These are phyloP conservation scores for Escarpia spicata DNA, from an alignment of 2,888 invertebrate species.

Conservation along the genomic window DNA sequence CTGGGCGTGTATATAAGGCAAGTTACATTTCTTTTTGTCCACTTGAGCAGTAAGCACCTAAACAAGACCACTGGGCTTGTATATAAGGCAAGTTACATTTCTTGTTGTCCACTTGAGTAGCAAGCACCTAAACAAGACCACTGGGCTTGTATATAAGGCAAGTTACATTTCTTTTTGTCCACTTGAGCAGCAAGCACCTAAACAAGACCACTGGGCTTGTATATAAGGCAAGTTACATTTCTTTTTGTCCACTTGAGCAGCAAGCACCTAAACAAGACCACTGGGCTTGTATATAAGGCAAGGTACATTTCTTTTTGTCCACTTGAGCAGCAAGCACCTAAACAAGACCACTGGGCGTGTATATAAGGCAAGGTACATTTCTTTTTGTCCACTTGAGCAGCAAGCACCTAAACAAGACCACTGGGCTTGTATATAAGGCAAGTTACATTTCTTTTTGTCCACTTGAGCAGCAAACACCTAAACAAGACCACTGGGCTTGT, in stretches of 20 bases:
- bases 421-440: neutral
- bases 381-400: neutral
- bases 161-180: neutral
- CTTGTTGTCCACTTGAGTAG: neutral
- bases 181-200: neutral
- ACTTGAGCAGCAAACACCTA: neutral
- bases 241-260: neutral
- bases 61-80: neutral
- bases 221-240: neutral
- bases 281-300: neutral
- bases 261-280: neutral
- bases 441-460: neutral
- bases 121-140: neutral
- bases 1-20: neutral
- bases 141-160: neutral
- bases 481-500: neutral
- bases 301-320: neutral
- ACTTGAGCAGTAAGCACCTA: neutral
- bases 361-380: neutral
- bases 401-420: neutral
- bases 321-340: neutral
- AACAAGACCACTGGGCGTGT: neutral
- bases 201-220: neutral
- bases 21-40: neutral
- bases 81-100: neutral